Evolutionary conservation across 2,888 invertebrate species (phyloP), one percentile per base, ranked within the genome.

Genomic region (Tipula lateralis): DNA sequence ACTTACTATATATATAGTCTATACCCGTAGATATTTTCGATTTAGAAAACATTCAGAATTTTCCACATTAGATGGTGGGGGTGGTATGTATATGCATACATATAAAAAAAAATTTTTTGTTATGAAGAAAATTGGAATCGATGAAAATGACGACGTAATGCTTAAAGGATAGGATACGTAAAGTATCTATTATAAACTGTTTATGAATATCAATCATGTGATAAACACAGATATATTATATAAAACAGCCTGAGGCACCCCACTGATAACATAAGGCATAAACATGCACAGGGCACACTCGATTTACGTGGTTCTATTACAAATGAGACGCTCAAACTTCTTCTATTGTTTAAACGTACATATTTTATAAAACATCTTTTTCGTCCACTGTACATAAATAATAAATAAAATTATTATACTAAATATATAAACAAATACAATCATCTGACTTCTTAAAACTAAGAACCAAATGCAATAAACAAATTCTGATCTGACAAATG

Each of bases 151-250:
- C 1, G 12, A 39, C 36, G 36, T 1, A 36, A 0, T n/a, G n/a
- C 1, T n/a, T n/a, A 44, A 44, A 44, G n/a, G 44, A 44, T 44
- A 44, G 16, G n/a, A 16, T 1, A 44, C 7, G 66, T 24, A 66
- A 66, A 66, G 66, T 66, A 66, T 66, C 66, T 66, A 66, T 66
- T 66, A 66, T 66, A 66, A 66, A 66, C 66, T 66, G 66, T 66
- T 66, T 66, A 66, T 66, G 66, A 66, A 66, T 66, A 66, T 66
- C 66, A 66, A 66, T 66, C 66, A 66, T 66, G 66, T 66, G 66
- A 66, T 66, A 66, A 66, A 66, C 66, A 66, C 66, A 66, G 24
- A 24, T 24, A 24, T 66, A 66, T 66, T 66, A 66, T 66, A 24
- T 24, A 66, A 66, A 66, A 66, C 66, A 66, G 66, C 24, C 24